Conservation (phyloP, 2,113 vertebrate genomes). For the Mus musculus region DNA sequence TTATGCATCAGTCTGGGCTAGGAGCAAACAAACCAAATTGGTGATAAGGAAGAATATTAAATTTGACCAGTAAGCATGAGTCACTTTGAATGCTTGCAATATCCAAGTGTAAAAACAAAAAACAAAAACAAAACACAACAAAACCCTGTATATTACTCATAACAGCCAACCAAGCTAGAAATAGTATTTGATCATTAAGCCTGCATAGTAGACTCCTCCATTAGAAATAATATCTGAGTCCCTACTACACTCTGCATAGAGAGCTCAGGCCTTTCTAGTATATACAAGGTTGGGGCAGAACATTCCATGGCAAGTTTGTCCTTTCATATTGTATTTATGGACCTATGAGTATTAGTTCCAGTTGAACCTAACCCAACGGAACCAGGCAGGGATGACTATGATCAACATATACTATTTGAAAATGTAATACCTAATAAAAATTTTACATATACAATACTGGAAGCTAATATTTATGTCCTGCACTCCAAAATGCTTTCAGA, state of each 20-base stretch:
- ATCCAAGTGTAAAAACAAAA: background rate
- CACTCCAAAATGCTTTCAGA: slow-evolving; percentile 15
- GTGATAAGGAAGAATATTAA: slow-evolving; percentile 23
- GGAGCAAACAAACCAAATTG: background rate
- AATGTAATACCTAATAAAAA: background rate
- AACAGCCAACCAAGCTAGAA: slow-evolving; percentile 18
- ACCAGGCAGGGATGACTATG: background rate
- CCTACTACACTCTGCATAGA: background rate
- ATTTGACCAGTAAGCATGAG: background rate
- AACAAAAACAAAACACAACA: background rate
- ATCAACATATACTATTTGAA: background rate
- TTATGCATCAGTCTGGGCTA: background rate
- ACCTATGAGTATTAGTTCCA: background rate
- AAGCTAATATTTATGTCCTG: background rate
- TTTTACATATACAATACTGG: background rate
- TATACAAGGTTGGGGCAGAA: background rate
- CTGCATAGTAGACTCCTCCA: background rate
- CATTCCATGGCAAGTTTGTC: background rate
- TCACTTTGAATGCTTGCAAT: background rate
- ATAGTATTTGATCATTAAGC: background rate
- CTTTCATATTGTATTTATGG: background rate
- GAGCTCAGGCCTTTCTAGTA: background rate
- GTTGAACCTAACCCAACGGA: background rate
- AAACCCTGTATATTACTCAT: background rate
- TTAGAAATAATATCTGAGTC: background rate